Base-by-base conservation (phyloP, 2,113 vertebrate genomes). In the Oryzias celebensis region DNA sequence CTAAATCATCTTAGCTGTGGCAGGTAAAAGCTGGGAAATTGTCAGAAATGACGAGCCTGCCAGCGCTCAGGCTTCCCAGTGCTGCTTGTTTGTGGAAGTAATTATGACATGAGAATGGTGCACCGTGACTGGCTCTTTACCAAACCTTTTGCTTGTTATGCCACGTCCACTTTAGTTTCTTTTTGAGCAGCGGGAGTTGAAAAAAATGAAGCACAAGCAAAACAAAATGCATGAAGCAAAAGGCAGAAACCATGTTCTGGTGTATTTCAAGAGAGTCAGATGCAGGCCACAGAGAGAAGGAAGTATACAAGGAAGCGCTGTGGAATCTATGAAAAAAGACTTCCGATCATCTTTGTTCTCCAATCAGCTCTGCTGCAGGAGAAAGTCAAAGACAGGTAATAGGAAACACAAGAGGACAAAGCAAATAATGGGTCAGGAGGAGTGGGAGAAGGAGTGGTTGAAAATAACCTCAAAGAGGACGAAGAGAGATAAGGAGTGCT, bases 71-170 rank as follows among this genome's bases (percentile, higher is more conserved):
- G 69, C 81, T 85, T 88, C 81, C 79, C 83, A 80, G 82, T 71
- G 83, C 77, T 84, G 85, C 82, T 86, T 81, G 83, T 84, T 87
- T 82, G 8, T 76, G 77, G 84, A 80, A 87, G 82, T 81, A 90
- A 92, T 90, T 87, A 88, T 65, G 49, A 56, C 4, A 51, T 64
- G 65, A 59, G 69, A 55, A 74, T 7, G 70, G 57, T 51, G 73
- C 77, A 72, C 80, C 62, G 62, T 77, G 81, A 84, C 78, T 69
- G 63, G 65, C 72, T 79, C 54, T 78, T 84, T 80, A 86, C 49
- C 75, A 55, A 72, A 69, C 71, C 67, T 70, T 86, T 65, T 69
- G 65, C 73, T 73, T 60, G 70, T 70, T 81, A 85, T 71, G 75
- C 62, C 76, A 55, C 76, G 80, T 86, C 75, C 43, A 36, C n/a